phyloP scores from a whole-genome alignment of 2,888 invertebrate genomes.

The Hymenopus coronatus region DNA sequence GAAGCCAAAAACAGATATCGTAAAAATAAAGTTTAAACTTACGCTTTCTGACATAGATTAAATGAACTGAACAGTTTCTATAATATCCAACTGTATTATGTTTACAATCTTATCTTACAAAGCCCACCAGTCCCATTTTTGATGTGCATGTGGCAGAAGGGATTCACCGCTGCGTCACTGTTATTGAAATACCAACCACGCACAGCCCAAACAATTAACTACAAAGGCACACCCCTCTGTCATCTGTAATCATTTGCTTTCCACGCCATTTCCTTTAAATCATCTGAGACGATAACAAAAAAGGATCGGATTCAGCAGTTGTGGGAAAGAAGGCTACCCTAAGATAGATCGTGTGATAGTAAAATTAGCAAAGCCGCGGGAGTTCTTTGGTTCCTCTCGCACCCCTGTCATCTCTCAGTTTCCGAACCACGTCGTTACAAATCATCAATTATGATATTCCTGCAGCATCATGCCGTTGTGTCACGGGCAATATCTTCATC shows the following conservation, averaged over 20 bases:
- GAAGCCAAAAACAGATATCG: no score
- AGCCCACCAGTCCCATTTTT: no score
- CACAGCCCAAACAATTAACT: not conserved
- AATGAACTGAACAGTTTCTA: no score
- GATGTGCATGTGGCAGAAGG: not conserved
- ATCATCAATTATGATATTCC: conserved; percentile 25
- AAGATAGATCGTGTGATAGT: not conserved
- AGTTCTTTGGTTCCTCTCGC: conserved; percentile 1
- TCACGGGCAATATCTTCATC: conserved; percentile 10
- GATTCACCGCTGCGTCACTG: not conserved
- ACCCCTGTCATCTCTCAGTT: not conserved
- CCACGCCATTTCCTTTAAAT: conserved; percentile 14
- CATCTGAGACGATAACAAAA: conserved; percentile 10
- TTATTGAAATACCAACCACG: not conserved
- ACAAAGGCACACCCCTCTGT: not conserved
- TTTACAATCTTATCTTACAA: no score
- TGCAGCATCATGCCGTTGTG: not conserved
- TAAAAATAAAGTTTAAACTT: no score
- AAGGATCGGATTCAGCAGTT: not conserved
- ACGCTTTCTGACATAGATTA: no score
- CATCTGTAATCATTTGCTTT: conserved; percentile 23
- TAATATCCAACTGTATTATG: no score
- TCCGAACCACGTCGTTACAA: conserved; percentile 2
- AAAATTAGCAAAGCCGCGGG: not conserved
- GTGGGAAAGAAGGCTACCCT: not conserved